Conservation (phyloP, 2,113 vertebrate species). For the Trematocara nigrifrons region DNA sequence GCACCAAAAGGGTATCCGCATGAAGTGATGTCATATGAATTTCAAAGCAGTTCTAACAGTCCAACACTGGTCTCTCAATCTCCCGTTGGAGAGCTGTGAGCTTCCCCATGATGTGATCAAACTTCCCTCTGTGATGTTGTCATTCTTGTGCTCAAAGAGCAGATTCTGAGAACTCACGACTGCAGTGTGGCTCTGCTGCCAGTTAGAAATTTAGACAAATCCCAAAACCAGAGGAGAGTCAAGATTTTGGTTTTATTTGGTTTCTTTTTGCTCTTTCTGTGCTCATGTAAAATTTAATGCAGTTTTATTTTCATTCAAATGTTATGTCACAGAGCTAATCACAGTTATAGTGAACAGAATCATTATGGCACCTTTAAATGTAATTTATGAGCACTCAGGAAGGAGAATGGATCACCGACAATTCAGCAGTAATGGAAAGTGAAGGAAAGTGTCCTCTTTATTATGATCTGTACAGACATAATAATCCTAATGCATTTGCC, state of each 20-base stretch:
- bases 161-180: no score
- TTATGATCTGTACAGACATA: not conserved
- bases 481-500: not conserved
- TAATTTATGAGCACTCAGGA: not conserved
- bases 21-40: no score
- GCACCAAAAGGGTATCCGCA: no score
- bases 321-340: not conserved
- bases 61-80: no score
- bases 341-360: not conserved
- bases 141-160: no score
- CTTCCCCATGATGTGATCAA: no score
- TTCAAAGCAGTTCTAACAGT: no score
- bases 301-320: not conserved
- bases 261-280: not conserved
- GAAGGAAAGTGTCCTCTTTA: not conserved
- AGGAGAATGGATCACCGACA: not conserved
- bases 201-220: not conserved
- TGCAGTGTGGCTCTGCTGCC: not conserved
- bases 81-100: no score
- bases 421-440: not conserved
- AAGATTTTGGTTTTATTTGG: not conserved
- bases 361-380: not conserved
- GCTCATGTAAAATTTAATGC: not conserved
- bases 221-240: not conserved
- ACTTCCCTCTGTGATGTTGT: no score